Base-by-base conservation (phyloP, 2,888 invertebrate species). In the Dicranocentrus wangi region DNA sequence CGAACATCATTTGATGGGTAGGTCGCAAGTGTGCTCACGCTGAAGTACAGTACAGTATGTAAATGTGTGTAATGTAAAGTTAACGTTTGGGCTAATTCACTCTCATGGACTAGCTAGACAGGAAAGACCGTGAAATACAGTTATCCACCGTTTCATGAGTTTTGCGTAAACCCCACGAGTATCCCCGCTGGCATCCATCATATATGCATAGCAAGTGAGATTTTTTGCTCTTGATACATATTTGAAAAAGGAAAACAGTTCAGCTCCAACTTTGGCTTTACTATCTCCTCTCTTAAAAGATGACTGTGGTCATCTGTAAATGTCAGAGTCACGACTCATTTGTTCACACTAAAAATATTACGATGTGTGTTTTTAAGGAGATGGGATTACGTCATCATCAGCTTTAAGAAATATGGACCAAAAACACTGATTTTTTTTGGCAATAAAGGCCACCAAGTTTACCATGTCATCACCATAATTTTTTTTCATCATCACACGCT, bases 301-400 rank as follows among this genome's bases (percentile, higher is more conserved):
- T 72, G 53, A 51, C 53, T 65, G 51, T 55, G 32, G 55, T 65
- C 42, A 72, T 19, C 65, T 17, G 7, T 25, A 8, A 72, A 73
- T 65, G 63, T 65, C 47, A 65, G 55, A 75, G 75, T 75, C 75
- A 75, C 75, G 75, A 66, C 66, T 66, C 75, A 75, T 75, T 75
- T 66, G 65, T 51, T 39, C 19, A 19, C 13, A 10, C 63, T 32
- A 32, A 23, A n/a, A n/a, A n/a, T n/a, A 8, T 58, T 8, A 58
- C 8, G 7, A 8, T 21, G 17, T 58, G 17, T 58, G 21, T n/a
- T 32, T 25, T 28, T 13, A 61, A 61, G 32, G 61, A 19, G 61
- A 28, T 19, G 27, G 7, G 17, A 39, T 39, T 8, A 42, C 66
- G 51, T 75, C 66, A 66, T n/a, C 55, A 17, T 15, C 43, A 13